Evolutionary conservation across 92 coral and sea anemone species (phyloP), one percentile per base, ranked within the genome.

Genomic region (Ricordea florida): DNA sequence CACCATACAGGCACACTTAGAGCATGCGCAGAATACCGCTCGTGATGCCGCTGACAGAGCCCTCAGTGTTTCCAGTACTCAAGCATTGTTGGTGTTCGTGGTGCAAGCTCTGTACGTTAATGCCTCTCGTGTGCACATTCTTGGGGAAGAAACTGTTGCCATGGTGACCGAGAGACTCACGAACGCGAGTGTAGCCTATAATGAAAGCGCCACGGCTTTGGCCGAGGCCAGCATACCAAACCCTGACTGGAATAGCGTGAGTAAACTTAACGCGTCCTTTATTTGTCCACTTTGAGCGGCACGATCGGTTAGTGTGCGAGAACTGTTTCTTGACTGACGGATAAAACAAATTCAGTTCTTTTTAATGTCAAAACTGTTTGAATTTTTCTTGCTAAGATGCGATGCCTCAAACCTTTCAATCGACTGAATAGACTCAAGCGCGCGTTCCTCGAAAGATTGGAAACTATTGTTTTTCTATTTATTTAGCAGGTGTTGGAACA

Each of bases 121-220:
- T 56, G 87, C 72, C 10, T 68, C 89, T 11, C 42, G 51, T 33
- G 82, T 79, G 7, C 68, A 62, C 38, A 48, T n/a, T 1, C 33
- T 77, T 20, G 96, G 91, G 26, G 73, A 74, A 21, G 49, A 38
- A 8, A 79, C 91, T 4, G 46, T 69, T 1, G 72, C 69, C 30
- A 51, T 68, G 30, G 87, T 79, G 47, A 58, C 71, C 26, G 46
- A 44, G 25, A 75, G 87, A 63, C 56, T 87, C 16, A 3, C 57
- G 53, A 93, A 62, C 10, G 90, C 97, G 4, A 62, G 71, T 18
- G 53, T 49, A 15, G 70, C 86, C 31, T 70, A 90, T n/a, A 84
- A 84, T 25, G 78, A 81, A 59, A 83, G 93, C 41, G 53, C 28
- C 50, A 38, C 24, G 17, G 51, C 87, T 49, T 26, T 72, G 20